phyloP scores from a whole-genome alignment of 2,113 vertebrate species.

The Cyanoderma ruficeps region DNA sequence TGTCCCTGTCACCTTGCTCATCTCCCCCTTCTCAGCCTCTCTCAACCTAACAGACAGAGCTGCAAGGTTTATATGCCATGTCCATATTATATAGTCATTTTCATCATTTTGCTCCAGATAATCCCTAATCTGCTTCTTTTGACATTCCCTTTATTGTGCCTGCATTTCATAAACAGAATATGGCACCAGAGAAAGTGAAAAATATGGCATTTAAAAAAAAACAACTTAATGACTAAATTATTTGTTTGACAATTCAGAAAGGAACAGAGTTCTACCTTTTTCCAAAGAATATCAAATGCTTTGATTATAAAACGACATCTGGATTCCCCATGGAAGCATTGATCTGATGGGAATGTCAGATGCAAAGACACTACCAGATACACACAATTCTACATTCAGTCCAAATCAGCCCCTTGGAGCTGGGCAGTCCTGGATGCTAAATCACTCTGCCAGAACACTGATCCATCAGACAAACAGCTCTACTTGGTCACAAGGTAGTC shows the following conservation, averaged over 20 bases:
- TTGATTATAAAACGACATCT: background rate
- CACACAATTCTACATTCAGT: background rate
- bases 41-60: background rate
- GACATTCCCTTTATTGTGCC: background rate
- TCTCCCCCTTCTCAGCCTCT: background rate
- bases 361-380: background rate
- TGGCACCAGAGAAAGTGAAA: background rate
- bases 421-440: background rate
- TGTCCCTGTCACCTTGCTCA: background rate
- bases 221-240: background rate
- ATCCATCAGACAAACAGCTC: background rate
- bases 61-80: background rate
- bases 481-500: background rate
- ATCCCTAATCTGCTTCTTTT: background rate
- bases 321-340: background rate
- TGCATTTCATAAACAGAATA: background rate
- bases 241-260: background rate
- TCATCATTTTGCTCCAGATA: background rate
- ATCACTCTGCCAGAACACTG: background rate
- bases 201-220: background rate
- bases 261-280: background rate
- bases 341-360: background rate
- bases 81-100: fast-evolving
- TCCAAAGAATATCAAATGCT: background rate
- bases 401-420: background rate